phyloP scores from a whole-genome alignment of 2,113 vertebrate species.

The Silurus glanis region DNA sequence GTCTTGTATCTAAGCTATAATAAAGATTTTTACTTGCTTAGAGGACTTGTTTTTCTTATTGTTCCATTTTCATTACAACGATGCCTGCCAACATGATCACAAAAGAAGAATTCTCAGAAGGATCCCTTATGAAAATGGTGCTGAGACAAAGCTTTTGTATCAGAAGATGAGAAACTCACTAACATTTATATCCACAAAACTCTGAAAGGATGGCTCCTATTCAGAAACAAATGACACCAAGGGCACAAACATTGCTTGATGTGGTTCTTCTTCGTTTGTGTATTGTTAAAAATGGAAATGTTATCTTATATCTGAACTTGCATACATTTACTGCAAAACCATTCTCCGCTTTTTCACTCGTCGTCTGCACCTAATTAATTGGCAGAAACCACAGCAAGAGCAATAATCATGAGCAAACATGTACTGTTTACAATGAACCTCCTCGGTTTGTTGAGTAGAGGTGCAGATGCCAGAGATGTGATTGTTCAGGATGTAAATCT shows the following conservation, averaged over 20 bases:
- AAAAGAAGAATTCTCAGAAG: slow-evolving; percentile 15
- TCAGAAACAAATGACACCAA: background rate
- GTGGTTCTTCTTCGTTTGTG: background rate
- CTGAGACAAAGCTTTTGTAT: slow-evolving; percentile 16
- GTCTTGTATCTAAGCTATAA: slow-evolving; percentile 58
- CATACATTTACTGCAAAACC: slow-evolving; percentile 4
- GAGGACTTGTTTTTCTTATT: slow-evolving; percentile 22
- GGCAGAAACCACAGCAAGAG: slow-evolving; percentile 6
- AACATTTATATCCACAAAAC: slow-evolving; percentile 1
- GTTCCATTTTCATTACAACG: slow-evolving; percentile 3
- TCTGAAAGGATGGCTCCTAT: background rate
- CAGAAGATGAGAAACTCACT: background rate
- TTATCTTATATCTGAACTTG: slow-evolving; percentile 10
- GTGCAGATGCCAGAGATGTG: slow-evolving; percentile 24
- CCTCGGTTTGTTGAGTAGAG: slow-evolving; percentile 28
- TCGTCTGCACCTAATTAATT: slow-evolving; percentile 32
- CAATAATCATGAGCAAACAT: slow-evolving; percentile 40
- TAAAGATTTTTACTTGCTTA: slow-evolving; percentile 55
- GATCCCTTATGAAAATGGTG: slow-evolving; percentile 24
- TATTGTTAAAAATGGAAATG: slow-evolving; percentile 4
- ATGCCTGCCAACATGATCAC: slow-evolving; percentile 2
- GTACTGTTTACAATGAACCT: slow-evolving; percentile 30
- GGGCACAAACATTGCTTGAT: background rate
- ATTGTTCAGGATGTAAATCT: slow-evolving; percentile 41
- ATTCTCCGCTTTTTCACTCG: background rate